Percentiles rank a stretch among this genome's conserved stretches.
These are phyloP conservation scores for Pogonognathellus flavescens DNA, from an alignment of 1,140 invertebrate species.

Conservation along the genomic window DNA sequence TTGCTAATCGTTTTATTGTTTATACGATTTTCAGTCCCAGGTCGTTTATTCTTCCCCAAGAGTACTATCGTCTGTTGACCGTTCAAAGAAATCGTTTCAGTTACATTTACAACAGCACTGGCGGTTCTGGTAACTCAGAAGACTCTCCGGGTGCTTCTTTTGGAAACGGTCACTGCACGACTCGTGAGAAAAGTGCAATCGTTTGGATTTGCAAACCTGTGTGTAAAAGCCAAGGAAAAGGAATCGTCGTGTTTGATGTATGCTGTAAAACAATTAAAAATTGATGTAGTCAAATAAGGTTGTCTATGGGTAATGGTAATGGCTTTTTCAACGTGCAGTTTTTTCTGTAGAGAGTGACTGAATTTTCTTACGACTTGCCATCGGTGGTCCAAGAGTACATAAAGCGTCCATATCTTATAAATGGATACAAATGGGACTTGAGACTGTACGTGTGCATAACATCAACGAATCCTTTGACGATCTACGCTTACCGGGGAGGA, in stretches of 20 bases:
- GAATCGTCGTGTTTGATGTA: constrained; percentile 86
- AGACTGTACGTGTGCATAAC: constrained; percentile 87
- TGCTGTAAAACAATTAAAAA: neutral
- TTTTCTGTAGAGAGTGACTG: constrained; percentile 78
- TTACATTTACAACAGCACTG: neutral
- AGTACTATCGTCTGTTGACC: constrained; percentile 85
- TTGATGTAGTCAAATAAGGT: no score
- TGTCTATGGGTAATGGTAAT: no score
- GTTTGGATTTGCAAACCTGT: constrained; percentile 92
- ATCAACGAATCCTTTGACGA: constrained; percentile 83
- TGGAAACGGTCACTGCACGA: neutral
- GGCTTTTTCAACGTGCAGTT: no score
- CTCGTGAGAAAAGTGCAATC: constrained; percentile 62
- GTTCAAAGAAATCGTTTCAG: constrained; percentile 76
- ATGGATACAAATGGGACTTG: constrained; percentile 90
- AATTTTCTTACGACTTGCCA: constrained; percentile 79
- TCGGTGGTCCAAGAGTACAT: constrained; percentile 87
- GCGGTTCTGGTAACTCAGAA: neutral
- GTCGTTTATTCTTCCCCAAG: constrained; percentile 84
- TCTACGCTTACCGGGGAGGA: constrained; percentile 87
- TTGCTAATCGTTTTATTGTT: no score
- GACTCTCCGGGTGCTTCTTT: neutral
- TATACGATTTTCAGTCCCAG: constrained; percentile 76
- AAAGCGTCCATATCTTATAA: constrained; percentile 85
- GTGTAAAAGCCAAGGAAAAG: constrained; percentile 84